Evolutionary conservation across 2,797 vertebrate genomes (phyloP).

Genomic region (Crocodylus rhombifer): DNA sequence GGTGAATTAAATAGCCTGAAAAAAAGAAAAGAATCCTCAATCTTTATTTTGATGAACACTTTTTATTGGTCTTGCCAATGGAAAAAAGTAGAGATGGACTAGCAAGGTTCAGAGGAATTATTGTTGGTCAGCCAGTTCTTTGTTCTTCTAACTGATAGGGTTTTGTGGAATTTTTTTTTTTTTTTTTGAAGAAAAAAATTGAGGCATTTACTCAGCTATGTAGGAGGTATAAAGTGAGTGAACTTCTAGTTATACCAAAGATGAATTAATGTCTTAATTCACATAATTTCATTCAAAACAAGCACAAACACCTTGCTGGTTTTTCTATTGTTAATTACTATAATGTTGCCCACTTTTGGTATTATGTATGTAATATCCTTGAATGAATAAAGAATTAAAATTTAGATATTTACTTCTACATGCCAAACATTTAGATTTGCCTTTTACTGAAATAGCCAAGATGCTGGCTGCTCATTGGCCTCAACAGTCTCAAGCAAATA

Average conservation of each 20-base stretch:
- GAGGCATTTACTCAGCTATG: neutral
- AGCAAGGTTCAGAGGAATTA: neutral
- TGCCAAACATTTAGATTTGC: conserved; percentile 26
- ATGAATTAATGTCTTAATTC: neutral
- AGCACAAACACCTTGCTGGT: neutral
- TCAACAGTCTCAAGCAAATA: conserved; percentile 45
- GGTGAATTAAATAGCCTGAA: conserved; percentile 17
- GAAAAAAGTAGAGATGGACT: neutral
- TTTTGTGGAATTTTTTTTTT: conserved; percentile 2
- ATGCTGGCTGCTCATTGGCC: conserved; percentile 27
- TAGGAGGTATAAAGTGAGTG: neutral
- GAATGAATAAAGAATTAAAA: conserved; percentile 47
- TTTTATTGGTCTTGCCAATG: neutral
- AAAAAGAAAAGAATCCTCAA: neutral
- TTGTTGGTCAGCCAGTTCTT: neutral
- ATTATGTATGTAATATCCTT: conserved; percentile 56
- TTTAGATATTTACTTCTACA: neutral
- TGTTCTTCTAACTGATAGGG: neutral
- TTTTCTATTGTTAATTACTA: neutral
- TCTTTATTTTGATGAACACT: conserved; percentile 9
- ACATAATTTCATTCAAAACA: neutral
- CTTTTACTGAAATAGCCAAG: conserved; percentile 55
- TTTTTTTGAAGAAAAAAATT: neutral
- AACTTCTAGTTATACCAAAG: neutral
- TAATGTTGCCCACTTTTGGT: neutral